Evolutionary conservation across 2,797 vertebrate species (phyloP).

Genomic region (Rhyacichthys aspro): DNA sequence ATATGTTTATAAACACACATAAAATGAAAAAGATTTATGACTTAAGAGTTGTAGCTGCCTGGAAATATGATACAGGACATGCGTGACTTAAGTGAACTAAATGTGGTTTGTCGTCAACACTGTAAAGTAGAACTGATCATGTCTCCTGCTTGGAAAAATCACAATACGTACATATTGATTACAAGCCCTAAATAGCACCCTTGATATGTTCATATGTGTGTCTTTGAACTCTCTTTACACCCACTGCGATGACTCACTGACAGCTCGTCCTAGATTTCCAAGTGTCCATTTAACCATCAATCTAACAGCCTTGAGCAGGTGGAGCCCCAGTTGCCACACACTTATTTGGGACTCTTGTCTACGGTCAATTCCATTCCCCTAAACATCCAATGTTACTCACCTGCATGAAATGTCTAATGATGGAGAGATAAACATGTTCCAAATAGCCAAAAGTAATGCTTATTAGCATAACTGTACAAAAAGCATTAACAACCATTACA

Average conservation of each 20-base stretch:
- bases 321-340: conserved; percentile 30
- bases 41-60: not conserved
- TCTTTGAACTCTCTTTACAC: not conserved
- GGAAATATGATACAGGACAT: not conserved
- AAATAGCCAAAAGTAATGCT: not conserved
- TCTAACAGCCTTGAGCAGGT: conserved; percentile 35
- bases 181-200: conserved; percentile 22
- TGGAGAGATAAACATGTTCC: not conserved
- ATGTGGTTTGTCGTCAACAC: not conserved
- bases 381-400: too few species aligned
- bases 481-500: not conserved
- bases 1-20: conserved; percentile 9
- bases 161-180: conserved; percentile 26
- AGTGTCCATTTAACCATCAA: conserved; percentile 25
- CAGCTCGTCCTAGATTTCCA: conserved; percentile 29
- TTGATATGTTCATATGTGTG: conserved; percentile 11
- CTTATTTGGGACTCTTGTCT: conserved; percentile 46
- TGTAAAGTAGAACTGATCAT: not conserved
- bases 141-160: conserved; percentile 23
- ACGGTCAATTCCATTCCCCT: not conserved
- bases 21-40: conserved; percentile 12
- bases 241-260: conserved; percentile 33
- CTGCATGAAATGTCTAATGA: not conserved
- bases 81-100: not conserved
- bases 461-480: not conserved